Base-by-base conservation (phyloP, 2,797 vertebrate genomes). In the Allobates femoralis region DNA sequence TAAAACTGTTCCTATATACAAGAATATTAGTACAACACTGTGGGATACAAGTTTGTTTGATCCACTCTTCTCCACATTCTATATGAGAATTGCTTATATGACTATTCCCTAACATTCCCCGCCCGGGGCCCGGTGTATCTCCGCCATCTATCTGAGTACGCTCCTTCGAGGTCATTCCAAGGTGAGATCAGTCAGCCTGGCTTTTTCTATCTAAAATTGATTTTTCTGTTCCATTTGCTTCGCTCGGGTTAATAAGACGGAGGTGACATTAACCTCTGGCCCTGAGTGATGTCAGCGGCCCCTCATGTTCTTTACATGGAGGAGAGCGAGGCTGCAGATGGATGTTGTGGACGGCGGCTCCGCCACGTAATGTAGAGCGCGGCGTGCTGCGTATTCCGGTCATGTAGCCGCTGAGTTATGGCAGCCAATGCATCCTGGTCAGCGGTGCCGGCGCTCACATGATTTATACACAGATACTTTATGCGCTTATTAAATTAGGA, bases 381-480 rank as follows among this genome's bases (percentile, higher is more conserved):
- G 10, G 0, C 6, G 1, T 21, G 0, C 64, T 6, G 14, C 58
- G 56, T 75, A 84, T 87, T 87, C 86, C 16, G 66, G 86, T 87
- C 81, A 87, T 64, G 86, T 82, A 55, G 16, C 30, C 21, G 12
- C 41, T 74, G 81, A 84, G 62, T 79, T 83, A 87, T 84, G 81
- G 60, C 32, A 64, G 30, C 41, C 28, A 79, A 53, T 78, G 81
- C 74, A 79, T 83, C 73, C 80, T 79, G 86, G 86, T 83, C 86
- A 87, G 86, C 81, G 30, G 4, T 28, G 75, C 62, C 75, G 64
- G 75, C 15, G 76, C 74, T n/a, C 28, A 56, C 76, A 55, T 87
- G 86, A 87, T 87, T 84, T 87, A 87, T 87, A 84, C 37, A 84
- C 81, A 84, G 60, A 78, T 62, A 83, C 85, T 87, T 87, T 83